Evolutionary conservation across 2,888 invertebrate species (phyloP).

Genomic region (Platerodrilus igneus): DNA sequence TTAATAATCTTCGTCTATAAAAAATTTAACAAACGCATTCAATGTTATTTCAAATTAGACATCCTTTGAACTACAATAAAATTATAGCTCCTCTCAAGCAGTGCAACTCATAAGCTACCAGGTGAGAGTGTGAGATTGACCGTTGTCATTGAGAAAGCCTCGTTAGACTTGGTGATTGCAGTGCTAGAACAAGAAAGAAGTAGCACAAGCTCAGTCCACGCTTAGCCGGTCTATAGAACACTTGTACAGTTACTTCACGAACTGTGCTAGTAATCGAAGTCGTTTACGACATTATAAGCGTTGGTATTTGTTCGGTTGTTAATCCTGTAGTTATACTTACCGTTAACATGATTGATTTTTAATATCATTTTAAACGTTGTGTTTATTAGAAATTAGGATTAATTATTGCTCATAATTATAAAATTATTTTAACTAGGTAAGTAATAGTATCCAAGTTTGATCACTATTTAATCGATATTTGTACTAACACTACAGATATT

Average conservation of each 20-base stretch:
- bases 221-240: conserved; percentile 31
- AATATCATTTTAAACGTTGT: neutral
- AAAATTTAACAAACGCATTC: too few species aligned
- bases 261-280: conserved; percentile 28
- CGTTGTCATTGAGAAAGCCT: conserved; percentile 39
- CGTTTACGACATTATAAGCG: conserved; percentile 12
- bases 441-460: too few species aligned
- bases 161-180: conserved; percentile 34
- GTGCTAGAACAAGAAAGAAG: conserved; percentile 38
- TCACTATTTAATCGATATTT: too few species aligned
- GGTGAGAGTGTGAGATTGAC: conserved; percentile 36
- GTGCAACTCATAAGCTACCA: too few species aligned
- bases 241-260: conserved; percentile 33
- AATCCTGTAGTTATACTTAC: conserved; percentile 6
- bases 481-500: too few species aligned
- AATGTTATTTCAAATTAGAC: too few species aligned
- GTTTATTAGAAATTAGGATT: too few species aligned
- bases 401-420: too few species aligned
- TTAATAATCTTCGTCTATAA: too few species aligned
- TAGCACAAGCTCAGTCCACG: conserved; percentile 32
- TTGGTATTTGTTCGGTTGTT: conserved; percentile 2
- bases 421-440: too few species aligned
- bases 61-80: too few species aligned
- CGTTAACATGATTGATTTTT: conserved; percentile 4
- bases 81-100: too few species aligned